phyloP scores from a whole-genome alignment of 2,113 vertebrate species.

The Lepus timidus region DNA sequence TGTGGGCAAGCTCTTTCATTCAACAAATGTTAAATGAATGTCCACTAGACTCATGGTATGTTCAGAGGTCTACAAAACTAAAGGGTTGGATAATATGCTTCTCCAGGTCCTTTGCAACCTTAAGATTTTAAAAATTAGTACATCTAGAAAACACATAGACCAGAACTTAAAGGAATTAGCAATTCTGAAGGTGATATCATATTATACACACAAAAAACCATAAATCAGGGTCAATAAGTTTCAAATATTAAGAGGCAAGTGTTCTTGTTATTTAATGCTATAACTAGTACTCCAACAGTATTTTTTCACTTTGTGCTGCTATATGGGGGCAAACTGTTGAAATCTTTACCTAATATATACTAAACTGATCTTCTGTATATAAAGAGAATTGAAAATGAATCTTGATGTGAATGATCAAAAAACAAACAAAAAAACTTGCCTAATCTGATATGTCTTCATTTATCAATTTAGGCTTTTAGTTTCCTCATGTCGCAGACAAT shows the following conservation, averaged over 20 bases:
- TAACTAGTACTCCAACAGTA: too few relatives aligned
- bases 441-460: not conserved
- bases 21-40: slow-evolving; percentile 61
- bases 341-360: too few relatives aligned
- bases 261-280: too few relatives aligned
- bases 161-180: not conserved
- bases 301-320: too few relatives aligned
- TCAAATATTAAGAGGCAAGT: not conserved
- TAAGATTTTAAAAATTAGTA: slow-evolving; percentile 52
- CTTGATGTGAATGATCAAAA: too few relatives aligned
- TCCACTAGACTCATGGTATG: not conserved
- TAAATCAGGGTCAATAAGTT: not conserved
- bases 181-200: not conserved
- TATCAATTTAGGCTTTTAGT: not conserved
- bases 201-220: not conserved
- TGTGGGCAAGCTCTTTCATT: slow-evolving; percentile 59
- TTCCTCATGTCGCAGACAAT: not conserved
- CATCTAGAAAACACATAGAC: slow-evolving; percentile 53
- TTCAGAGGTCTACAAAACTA: slow-evolving; percentile 57
- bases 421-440: not conserved
- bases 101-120: not conserved
- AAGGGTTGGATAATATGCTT: not conserved
- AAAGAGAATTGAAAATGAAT: too few relatives aligned
- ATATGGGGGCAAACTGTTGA: too few relatives aligned
- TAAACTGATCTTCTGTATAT: too few relatives aligned